Conservation (phyloP, 2,113 vertebrate species). For the Atlantisia rogersi region DNA sequence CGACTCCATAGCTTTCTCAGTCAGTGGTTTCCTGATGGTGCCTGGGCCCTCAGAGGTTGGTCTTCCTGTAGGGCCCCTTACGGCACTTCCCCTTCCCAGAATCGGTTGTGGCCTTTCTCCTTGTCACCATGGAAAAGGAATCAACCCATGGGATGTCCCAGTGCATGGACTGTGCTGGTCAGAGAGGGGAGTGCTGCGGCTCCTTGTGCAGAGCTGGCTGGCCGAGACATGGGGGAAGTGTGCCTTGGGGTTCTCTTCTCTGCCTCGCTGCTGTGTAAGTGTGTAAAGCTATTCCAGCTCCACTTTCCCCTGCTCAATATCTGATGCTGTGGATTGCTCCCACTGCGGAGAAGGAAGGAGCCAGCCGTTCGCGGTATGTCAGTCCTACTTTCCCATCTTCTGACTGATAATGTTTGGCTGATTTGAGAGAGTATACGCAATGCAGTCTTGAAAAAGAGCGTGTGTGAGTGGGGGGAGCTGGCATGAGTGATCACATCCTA, state of each 20-base stretch:
- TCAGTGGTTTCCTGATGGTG: accelerated
- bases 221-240: accelerated
- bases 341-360: not conserved
- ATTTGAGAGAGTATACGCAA: not conserved
- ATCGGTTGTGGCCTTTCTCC: accelerated
- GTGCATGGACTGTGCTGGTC: not conserved
- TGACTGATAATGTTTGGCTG: not conserved
- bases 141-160: accelerated
- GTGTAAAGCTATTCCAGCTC: not conserved
- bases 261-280: accelerated
- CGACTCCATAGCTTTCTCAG: accelerated
- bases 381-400: not conserved
- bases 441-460: not conserved
- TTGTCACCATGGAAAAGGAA: accelerated
- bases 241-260: accelerated
- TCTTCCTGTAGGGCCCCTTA: accelerated
- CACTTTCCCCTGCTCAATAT: not conserved
- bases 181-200: not conserved
- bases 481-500: not conserved
- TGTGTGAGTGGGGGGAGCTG: not conserved
- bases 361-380: not conserved
- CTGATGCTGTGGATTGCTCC: not conserved
- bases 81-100: not conserved
- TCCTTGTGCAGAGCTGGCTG: not conserved
- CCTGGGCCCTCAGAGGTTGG: not conserved